Conservation (phyloP, 2,888 invertebrate genomes). For the Hypercompe scribonia region DNA sequence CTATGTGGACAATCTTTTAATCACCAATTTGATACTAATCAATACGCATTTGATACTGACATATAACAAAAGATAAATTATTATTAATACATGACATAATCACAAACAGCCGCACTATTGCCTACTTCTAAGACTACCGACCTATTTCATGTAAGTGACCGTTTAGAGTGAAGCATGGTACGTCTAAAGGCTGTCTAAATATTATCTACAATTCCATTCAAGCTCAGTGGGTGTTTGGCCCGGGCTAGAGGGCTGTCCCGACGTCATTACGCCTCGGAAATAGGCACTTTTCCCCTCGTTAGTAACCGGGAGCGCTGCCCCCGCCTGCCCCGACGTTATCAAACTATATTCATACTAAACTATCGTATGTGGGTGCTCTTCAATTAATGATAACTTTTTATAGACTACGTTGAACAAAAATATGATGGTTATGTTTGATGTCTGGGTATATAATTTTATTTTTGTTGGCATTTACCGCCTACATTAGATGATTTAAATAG, state of each 20-base stretch:
- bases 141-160: constrained; percentile 21
- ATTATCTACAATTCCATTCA: constrained; percentile 60
- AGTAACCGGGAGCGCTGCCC: constrained; percentile 75
- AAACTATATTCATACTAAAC: constrained; percentile 59
- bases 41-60: background rate
- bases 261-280: constrained; percentile 85
- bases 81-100: background rate
- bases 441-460: background rate
- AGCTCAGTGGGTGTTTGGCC: constrained; percentile 51
- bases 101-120: background rate
- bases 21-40: background rate
- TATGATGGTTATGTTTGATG: background rate
- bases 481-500: background rate
- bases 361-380: constrained; percentile 52
- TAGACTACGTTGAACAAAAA: background rate
- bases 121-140: background rate
- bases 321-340: constrained; percentile 54
- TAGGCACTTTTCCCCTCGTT: constrained; percentile 86
- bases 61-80: background rate
- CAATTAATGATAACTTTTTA: constrained; percentile 55
- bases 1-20: background rate
- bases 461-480: background rate
- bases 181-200: constrained; percentile 52
- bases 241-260: constrained; percentile 69
- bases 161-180: constrained; percentile 30